These are phyloP conservation scores for Burhinus oedicnemus DNA, from an alignment of 2,113 vertebrate genomes.

Conservation along the genomic window DNA sequence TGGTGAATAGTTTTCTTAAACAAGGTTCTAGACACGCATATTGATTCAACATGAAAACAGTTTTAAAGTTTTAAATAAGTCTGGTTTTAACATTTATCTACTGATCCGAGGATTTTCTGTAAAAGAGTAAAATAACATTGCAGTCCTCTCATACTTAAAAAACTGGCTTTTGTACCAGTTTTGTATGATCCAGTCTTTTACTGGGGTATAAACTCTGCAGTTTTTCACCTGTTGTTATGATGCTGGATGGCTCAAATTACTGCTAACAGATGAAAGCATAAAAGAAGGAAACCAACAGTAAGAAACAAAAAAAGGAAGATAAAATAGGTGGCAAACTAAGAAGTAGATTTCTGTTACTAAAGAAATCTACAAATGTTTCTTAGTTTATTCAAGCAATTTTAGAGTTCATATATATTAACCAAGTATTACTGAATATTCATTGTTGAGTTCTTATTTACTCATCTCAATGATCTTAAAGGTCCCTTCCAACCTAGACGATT, in stretches of 20 bases:
- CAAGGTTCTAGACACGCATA: slow-evolving; percentile 72
- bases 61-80: slow-evolving; percentile 67
- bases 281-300: not conserved
- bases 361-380: not conserved
- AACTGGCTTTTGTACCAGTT: not conserved
- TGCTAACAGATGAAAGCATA: not conserved
- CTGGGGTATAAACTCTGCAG: not conserved
- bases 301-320: not conserved
- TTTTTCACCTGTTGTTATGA: not conserved
- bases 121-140: slow-evolving; percentile 21
- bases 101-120: slow-evolving; percentile 24
- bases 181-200: not conserved
- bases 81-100: slow-evolving; percentile 52
- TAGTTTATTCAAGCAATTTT: not conserved
- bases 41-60: slow-evolving; percentile 73
- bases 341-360: not conserved
- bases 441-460: not conserved
- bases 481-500: no score
- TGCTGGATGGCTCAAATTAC: not conserved
- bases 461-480: no score
- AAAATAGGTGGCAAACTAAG: not conserved
- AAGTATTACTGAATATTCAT: not conserved
- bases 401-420: not conserved
- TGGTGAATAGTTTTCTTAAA: slow-evolving; percentile 79
- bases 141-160: slow-evolving; percentile 2